These are phyloP conservation scores for Gymnothorax javanicus DNA, from an alignment of 2,797 vertebrate genomes.

Conservation along the genomic window DNA sequence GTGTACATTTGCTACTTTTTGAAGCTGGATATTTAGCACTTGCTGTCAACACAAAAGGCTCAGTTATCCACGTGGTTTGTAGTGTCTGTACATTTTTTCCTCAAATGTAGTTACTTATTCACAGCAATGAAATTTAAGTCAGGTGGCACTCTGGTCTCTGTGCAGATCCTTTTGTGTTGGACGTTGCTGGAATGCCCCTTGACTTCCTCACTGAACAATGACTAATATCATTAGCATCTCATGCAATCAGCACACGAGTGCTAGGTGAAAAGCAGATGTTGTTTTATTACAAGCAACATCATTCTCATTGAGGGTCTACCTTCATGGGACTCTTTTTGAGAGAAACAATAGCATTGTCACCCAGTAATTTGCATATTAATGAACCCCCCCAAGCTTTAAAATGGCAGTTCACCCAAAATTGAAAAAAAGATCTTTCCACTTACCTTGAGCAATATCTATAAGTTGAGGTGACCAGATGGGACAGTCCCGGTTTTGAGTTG, in stretches of 20 bases:
- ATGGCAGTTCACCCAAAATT: too few species aligned
- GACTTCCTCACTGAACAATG: conserved; percentile 46
- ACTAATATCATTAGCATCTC: conserved; percentile 45
- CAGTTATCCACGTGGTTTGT: too few species aligned
- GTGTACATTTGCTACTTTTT: too few species aligned
- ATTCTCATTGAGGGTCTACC: conserved; percentile 44
- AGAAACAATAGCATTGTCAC: neutral
- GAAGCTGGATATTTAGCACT: too few species aligned
- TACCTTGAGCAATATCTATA: too few species aligned
- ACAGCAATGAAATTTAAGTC: conserved; percentile 32
- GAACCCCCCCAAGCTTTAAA: neutral
- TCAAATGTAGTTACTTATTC: conserved; percentile 37
- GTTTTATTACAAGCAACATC: conserved; percentile 39
- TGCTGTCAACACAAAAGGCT: too few species aligned
- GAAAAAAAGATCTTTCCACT: too few species aligned
- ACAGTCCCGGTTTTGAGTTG: too few species aligned
- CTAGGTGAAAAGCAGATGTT: conserved; percentile 51
- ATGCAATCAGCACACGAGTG: conserved; percentile 26
- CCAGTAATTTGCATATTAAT: neutral
- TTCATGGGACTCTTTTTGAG: conserved; percentile 25
- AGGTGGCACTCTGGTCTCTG: conserved; percentile 36
- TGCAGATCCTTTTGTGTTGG: conserved; percentile 28
- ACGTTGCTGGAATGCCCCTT: neutral
- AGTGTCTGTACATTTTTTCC: neutral
- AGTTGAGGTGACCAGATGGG: too few species aligned